Percentiles rank a stretch among this genome's conserved stretches.
Evolutionary conservation across 2,113 vertebrate genomes (phyloP).

Genomic region (Egretta garzetta): DNA sequence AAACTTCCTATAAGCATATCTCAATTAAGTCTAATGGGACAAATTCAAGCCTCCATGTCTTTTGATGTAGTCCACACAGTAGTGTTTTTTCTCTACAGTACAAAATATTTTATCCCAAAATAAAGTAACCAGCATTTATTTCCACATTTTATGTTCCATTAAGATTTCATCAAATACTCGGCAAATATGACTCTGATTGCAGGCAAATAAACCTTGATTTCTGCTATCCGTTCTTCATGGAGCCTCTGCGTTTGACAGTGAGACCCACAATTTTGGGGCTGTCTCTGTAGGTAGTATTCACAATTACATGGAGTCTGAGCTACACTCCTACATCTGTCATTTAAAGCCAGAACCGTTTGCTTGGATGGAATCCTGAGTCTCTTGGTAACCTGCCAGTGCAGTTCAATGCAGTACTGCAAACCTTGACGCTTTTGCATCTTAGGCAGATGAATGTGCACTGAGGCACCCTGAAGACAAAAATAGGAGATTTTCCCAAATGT

Average conservation of each 20-base stretch:
- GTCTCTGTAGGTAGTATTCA: background rate
- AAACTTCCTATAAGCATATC: background rate
- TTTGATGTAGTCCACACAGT: background rate
- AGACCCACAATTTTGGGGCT: background rate
- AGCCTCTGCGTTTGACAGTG: background rate
- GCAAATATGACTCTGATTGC: background rate
- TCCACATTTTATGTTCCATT: background rate
- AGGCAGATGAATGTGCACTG: background rate
- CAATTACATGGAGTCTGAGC: background rate
- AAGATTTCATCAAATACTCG: background rate
- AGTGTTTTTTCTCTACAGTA: background rate
- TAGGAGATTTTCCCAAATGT: background rate
- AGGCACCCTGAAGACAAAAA: background rate
- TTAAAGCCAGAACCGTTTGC: background rate
- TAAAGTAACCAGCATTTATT: background rate
- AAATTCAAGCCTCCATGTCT: accelerated
- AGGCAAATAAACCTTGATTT: background rate
- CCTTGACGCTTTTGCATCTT: background rate
- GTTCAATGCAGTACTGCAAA: background rate
- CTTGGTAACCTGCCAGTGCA: background rate
- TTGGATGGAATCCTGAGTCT: background rate
- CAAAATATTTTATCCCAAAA: background rate
- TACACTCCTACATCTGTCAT: background rate
- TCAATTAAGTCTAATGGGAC: background rate
- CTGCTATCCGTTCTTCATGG: background rate